Evolutionary conservation across 2,797 vertebrate genomes (phyloP), one percentile per base, ranked within the genome.

Genomic region (Denticeps clupeoides): DNA sequence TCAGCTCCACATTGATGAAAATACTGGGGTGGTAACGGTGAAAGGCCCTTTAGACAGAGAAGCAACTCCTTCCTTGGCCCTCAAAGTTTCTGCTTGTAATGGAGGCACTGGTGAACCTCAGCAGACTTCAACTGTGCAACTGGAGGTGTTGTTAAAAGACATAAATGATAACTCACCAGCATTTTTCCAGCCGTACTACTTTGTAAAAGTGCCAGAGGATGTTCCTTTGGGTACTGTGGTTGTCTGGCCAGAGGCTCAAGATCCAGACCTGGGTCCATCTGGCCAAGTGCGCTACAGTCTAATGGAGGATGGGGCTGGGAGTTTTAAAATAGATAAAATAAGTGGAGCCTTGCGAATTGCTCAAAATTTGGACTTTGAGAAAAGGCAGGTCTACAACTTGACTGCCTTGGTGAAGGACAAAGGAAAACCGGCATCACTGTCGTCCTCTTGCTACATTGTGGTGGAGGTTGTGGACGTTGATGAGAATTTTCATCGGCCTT

Each of bases 381-480:
- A 71, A 64, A 82, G 73, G 42, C 87, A 87, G 51, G 25, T 85
- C 8, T 87, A 86, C 55, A 89, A 89, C 55, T 68, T 90, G 65
- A 88, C 87, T 0, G 78, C 83, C 21, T 76, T 81, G 38, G 87
- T 83, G 41, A 86, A 81, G 62, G 87, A 90, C 77, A 86, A 82
- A 68, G 87, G 87, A 23, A 87, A 77, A 41, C 85, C 86, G 0
- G 1, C 70, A 47, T 79, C 86, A 0, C 64, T 89, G 56, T 86
- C 82, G 9, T 87, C 86, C 3, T 80, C 72, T 0, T 89, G 86
- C 68, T 81, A 75, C 0, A 63, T 90, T 56, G 79, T 83, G 60
- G 77, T 90, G 41, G 86, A 88, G 62, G 58, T 90, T 1, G 51
- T 89, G 31, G 88, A 89, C 29, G 85, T 90, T 51, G 87, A 89